A percentile compares a stretch with the other conserved stretches of the same genome.
Conservation (phyloP, 2,113 vertebrate genomes). For the Ptilonorhynchus violaceus region DNA sequence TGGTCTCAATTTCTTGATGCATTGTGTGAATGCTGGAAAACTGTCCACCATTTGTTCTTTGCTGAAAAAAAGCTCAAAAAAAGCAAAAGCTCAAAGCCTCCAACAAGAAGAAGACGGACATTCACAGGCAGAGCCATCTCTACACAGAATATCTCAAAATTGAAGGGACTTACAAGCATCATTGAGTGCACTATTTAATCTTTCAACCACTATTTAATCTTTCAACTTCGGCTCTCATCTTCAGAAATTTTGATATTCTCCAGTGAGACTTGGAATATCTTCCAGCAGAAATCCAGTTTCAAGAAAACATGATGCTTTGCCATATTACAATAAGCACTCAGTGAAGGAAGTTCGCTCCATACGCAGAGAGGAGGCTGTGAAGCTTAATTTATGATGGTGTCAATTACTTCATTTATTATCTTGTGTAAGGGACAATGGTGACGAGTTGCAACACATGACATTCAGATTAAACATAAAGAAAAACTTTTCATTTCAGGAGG, state of each 20-base stretch:
- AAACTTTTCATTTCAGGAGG: not conserved
- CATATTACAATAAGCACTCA: not conserved
- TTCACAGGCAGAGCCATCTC: not conserved
- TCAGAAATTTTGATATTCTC: not conserved
- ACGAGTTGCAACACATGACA: not conserved
- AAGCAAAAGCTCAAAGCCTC: not conserved
- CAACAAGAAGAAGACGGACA: not conserved
- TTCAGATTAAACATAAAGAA: not conserved
- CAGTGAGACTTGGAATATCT: not conserved
- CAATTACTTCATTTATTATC: not conserved
- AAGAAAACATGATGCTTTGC: not conserved
- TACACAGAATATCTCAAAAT: not conserved
- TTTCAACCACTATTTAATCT: not conserved
- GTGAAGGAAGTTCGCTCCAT: not conserved
- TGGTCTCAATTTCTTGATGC: not conserved
- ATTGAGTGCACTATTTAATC: rapidly evolving
- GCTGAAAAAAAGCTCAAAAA: not conserved
- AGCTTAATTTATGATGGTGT: not conserved
- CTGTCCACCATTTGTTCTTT: not conserved
- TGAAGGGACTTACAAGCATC: not conserved
- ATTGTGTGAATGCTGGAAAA: not conserved
- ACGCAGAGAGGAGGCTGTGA: not conserved
- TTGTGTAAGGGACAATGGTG: not conserved
- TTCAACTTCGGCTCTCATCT: not conserved
- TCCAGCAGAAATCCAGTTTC: not conserved